Evolutionary conservation across 2,888 invertebrate species (phyloP).

Genomic region (Thyatira batis): DNA sequence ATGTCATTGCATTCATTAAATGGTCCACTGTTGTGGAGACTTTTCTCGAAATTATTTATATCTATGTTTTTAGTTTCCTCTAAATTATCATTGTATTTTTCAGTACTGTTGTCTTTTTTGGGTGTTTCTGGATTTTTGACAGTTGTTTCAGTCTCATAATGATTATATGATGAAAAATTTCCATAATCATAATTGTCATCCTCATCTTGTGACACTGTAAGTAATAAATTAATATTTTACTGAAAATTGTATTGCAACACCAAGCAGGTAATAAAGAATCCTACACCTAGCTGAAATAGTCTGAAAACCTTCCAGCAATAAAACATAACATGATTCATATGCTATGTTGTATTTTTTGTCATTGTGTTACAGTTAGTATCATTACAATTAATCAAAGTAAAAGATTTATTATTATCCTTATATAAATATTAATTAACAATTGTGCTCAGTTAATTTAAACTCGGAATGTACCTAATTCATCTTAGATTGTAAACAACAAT

Average conservation of each 20-base stretch:
- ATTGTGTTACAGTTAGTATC: no score
- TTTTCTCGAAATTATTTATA: constrained; percentile 22
- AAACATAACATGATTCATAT: not conserved
- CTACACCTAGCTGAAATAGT: not conserved
- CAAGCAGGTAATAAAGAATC: not conserved
- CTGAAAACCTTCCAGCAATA: not conserved
- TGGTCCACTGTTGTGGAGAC: constrained; percentile 18
- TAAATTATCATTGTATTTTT: constrained; percentile 10
- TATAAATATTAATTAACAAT: no score
- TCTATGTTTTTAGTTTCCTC: constrained; percentile 16
- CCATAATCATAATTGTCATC: constrained; percentile 62
- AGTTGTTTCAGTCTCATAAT: constrained; percentile 40
- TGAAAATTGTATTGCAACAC: not conserved
- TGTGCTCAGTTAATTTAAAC: not conserved
- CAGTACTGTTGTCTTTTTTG: not conserved
- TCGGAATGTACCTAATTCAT: no score
- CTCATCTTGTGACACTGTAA: constrained; percentile 72
- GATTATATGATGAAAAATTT: constrained; percentile 55
- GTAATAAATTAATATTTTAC: no score
- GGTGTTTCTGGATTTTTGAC: constrained; percentile 18
- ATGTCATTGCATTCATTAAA: constrained; percentile 15
- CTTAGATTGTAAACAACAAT: not conserved
- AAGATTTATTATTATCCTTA: no score
- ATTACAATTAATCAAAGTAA: no score
- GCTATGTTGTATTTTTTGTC: no score